Evolutionary conservation across 2,113 vertebrate species (phyloP).

Genomic region (Strigops habroptila): DNA sequence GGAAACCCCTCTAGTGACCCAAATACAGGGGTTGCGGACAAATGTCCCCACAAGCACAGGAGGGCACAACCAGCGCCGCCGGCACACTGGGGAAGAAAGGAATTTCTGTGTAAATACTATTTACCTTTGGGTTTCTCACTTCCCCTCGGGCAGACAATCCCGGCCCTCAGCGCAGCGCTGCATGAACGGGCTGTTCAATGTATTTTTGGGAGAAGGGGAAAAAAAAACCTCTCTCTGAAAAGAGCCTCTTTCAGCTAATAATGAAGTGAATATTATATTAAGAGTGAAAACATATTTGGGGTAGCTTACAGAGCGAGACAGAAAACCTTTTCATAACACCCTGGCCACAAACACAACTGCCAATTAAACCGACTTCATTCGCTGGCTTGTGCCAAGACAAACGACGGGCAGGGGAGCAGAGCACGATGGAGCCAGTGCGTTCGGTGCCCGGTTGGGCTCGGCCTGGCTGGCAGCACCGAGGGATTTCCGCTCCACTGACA

Average conservation of each 20-base stretch:
- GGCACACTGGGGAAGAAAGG: constrained; percentile 35
- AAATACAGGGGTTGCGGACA: fast-evolving
- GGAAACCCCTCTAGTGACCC: not conserved
- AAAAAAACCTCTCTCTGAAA: constrained; percentile 20
- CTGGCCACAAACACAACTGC: constrained; percentile 65
- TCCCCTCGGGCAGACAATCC: constrained; percentile 58
- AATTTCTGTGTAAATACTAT: constrained; percentile 60
- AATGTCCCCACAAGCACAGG: not conserved
- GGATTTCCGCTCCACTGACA: not conserved
- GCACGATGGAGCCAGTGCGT: fast-evolving
- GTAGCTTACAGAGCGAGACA: constrained; percentile 66
- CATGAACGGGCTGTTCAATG: constrained; percentile 26
- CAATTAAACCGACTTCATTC: constrained; percentile 40
- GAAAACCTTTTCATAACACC: constrained; percentile 75
- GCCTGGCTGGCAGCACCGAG: not conserved
- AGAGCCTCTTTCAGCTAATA: constrained; percentile 72
- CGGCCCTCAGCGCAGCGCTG: not conserved
- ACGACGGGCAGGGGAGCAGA: constrained; percentile 21
- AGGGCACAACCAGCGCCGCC: not conserved
- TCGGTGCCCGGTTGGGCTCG: not conserved
- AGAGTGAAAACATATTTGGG: constrained; percentile 66
- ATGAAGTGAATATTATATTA: constrained; percentile 75
- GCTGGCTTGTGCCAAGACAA: constrained; percentile 70
- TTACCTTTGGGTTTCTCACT: constrained; percentile 47
- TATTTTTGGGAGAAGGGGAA: constrained; percentile 61